Base-by-base conservation (phyloP, 2,888 invertebrate genomes). In the Rapana venosa region DNA sequence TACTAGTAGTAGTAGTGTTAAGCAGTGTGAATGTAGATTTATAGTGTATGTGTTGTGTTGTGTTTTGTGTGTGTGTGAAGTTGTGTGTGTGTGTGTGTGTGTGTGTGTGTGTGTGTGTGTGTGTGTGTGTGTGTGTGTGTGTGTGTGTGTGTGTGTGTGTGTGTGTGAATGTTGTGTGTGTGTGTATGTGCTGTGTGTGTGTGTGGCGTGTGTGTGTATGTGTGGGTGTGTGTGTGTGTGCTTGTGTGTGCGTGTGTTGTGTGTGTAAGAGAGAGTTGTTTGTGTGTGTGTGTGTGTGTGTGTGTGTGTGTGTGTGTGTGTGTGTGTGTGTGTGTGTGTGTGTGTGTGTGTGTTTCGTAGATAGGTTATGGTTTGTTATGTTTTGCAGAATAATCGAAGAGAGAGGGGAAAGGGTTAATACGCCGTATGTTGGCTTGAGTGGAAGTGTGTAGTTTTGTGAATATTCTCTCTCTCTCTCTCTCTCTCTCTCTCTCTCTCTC, bases 31-130 rank as follows among this genome's bases (percentile, higher is more conserved):
- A 26, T 77, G 77, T 77, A 26, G 13, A 26, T 77, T n/a, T n/a
- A n/a, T n/a, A n/a, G n/a, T n/a, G n/a, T n/a, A n/a, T n/a, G n/a
- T n/a, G n/a, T n/a, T n/a, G n/a, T n/a, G n/a, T n/a, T n/a, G n/a
- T n/a, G n/a, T n/a, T n/a, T n/a, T n/a, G n/a, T n/a, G n/a, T n/a
- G n/a, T n/a, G n/a, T n/a, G n/a, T n/a, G n/a, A n/a, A n/a, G n/a
- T n/a, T n/a, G n/a, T n/a, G n/a, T n/a, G 77, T 77, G 77, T 77
- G 77, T 30, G 77, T n/a, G 77, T n/a, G 77, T n/a, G 77, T n/a
- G 77, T n/a, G 77, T n/a, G 77, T n/a, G 77, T n/a, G 77, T n/a
- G 77, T n/a, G 77, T n/a, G 77, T n/a, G 77, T n/a, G 83, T 4
- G 36, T 47, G 26, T 47, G 1, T 36, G 17, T 47, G 5, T 15